Evolutionary conservation across 2,797 vertebrate species (phyloP).

Genomic region (Siniperca obscura): DNA sequence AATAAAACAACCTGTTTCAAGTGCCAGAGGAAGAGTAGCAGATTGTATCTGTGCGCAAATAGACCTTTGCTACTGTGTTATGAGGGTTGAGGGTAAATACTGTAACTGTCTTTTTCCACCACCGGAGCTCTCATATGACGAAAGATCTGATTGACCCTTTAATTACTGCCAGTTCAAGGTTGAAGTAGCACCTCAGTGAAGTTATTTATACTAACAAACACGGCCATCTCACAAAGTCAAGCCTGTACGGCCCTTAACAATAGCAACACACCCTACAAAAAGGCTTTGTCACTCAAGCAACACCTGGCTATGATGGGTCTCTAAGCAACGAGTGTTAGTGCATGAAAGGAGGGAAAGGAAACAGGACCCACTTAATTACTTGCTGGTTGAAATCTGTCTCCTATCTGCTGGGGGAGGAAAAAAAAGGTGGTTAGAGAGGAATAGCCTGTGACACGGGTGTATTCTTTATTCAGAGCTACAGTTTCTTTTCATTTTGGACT

Average conservation of each 20-base stretch:
- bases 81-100: constrained; percentile 31
- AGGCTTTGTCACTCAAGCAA: constrained; percentile 64
- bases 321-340: constrained; percentile 77
- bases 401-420: neutral
- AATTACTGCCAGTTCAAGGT: constrained; percentile 31
- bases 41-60: constrained; percentile 40
- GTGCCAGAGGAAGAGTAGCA: constrained; percentile 34
- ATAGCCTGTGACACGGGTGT: neutral
- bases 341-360: constrained; percentile 49
- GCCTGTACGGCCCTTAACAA: constrained; percentile 38
- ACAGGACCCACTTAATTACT: constrained; percentile 45
- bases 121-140: neutral
- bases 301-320: constrained; percentile 74
- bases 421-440: constrained; percentile 5
- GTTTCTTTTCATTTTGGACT: constrained; percentile 9
- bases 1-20: constrained; percentile 18
- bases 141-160: constrained; percentile 5
- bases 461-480: constrained; percentile 24
- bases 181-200: constrained; percentile 17
- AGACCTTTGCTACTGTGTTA: constrained; percentile 30
- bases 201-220: constrained; percentile 43
- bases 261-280: constrained; percentile 49
- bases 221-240: constrained; percentile 3
- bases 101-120: neutral
- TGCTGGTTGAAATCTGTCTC: constrained; percentile 37